Evolutionary conservation across 1,140 invertebrate species (phyloP), one percentile per base, ranked within the genome.

Genomic region (Lucilia cuprina): DNA sequence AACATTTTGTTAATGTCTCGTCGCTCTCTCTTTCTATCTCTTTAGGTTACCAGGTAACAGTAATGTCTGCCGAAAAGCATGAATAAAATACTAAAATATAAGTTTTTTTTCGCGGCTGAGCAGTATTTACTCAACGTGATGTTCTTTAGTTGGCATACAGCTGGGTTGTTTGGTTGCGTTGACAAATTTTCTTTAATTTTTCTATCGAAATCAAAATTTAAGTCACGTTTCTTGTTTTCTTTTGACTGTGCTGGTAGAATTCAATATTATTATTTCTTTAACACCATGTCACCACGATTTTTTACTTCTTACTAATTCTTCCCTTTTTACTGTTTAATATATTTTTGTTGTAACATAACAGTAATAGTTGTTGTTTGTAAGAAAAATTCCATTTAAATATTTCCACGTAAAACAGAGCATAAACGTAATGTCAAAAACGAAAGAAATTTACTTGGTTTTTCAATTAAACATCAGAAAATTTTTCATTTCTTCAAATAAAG

Each of bases 201-300:
- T 12, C 50, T 55, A 10, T 55, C n/a, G 19, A 70, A 21, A 19
- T 70, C n/a, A 19, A 70, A 70, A 70, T 70, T 70, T 70, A 70
- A 70, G 65, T 70, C 65, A 70, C 65, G 65, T 70, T 70, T 70
- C 19, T 70, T 19, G 65, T 70, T 70, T 70, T 70, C 65, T 70
- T 19, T 25, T 70, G 65, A 7, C 65, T 70, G 65, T 70, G 21
- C 21, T 30, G 25, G n/a, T 70, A 21, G 65, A 55, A 55, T 55
- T 70, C 65, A 19, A 21, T 70, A 21, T 70, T 70, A 70, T 21
- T 70, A 70, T 70, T 70, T 17, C 21, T 70, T 25, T 19, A 70
- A 21, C 65, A 70, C 65, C 65, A 70, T 21, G 19, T 21, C 65
- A 21, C 21, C 65, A 21, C 50, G 5, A 70, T 70, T 70, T 70